A percentile compares a stretch with the other conserved stretches of the same genome.
These are phyloP conservation scores for Trididemnum clinides DNA, from an alignment of 23 tunicate genomes.

Conservation along the genomic window DNA sequence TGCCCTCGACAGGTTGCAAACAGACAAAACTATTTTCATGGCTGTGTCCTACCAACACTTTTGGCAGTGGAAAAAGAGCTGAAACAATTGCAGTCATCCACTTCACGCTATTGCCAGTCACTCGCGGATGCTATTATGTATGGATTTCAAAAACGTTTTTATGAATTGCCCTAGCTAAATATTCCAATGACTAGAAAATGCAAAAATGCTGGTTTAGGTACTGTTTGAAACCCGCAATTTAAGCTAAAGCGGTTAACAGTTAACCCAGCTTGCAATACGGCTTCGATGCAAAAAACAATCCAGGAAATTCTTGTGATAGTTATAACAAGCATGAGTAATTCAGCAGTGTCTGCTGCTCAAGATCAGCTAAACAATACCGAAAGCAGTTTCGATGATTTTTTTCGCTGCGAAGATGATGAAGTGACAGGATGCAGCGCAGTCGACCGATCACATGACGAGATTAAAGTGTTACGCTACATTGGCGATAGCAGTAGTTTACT, in stretches of 20 bases:
- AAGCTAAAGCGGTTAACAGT: not conserved
- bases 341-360: not conserved
- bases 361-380: not conserved
- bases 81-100: not conserved
- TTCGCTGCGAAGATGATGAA: not conserved
- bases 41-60: not conserved
- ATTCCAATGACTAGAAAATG: not conserved
- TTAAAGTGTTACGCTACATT: not conserved
- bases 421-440: not conserved
- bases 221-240: not conserved
- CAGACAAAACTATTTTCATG: not conserved
- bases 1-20: not conserved
- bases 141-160: not conserved
- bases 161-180: not conserved
- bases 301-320: not conserved
- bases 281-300: not conserved
- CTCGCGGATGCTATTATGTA: not conserved
- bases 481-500: not conserved
- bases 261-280: not conserved
- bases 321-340: not conserved
- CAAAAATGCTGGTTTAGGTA: not conserved
- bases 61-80: not conserved
- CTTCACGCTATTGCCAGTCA: not conserved
- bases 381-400: not conserved
- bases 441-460: not conserved